These are phyloP conservation scores for Leptopilina drosophilae DNA, from an alignment of 2,888 invertebrate species.

Conservation along the genomic window DNA sequence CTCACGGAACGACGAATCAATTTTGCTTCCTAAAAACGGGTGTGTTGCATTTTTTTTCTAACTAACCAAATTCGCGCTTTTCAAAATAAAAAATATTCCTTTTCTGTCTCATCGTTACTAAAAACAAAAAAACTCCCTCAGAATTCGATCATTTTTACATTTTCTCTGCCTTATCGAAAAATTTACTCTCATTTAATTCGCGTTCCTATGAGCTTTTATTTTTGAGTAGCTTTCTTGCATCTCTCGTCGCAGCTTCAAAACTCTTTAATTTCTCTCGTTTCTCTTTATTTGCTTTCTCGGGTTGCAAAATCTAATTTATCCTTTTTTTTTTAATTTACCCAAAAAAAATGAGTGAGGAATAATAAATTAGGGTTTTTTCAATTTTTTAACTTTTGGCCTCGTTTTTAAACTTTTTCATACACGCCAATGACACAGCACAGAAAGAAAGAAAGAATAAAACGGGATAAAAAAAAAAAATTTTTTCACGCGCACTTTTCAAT, in stretches of 20 bases:
- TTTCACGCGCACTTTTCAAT: constrained; percentile 52
- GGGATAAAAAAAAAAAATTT: not conserved
- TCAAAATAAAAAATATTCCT: constrained; percentile 24
- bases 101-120: not conserved
- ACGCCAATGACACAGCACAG: not conserved
- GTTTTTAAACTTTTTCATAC: not conserved
- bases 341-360: too few relatives aligned
- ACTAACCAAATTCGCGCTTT: constrained; percentile 21
- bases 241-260: constrained; percentile 72
- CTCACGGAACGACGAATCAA: too few relatives aligned
- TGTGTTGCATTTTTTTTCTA: not conserved
- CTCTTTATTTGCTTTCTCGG: constrained; percentile 65
- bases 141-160: constrained; percentile 43
- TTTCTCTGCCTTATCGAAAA: not conserved
- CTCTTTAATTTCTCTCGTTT: constrained; percentile 61
- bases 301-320: constrained; percentile 14
- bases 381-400: too few relatives aligned
- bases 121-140: not conserved
- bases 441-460: not conserved
- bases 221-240: constrained; percentile 70
- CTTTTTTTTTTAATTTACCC: too few relatives aligned
- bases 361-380: too few relatives aligned
- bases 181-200: constrained; percentile 49
- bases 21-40: not conserved
- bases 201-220: constrained; percentile 66